A percentile compares a stretch with the other conserved stretches of the same genome.
Evolutionary conservation across 2,113 vertebrate species (phyloP).

Genomic region (Podarcis cretensis): DNA sequence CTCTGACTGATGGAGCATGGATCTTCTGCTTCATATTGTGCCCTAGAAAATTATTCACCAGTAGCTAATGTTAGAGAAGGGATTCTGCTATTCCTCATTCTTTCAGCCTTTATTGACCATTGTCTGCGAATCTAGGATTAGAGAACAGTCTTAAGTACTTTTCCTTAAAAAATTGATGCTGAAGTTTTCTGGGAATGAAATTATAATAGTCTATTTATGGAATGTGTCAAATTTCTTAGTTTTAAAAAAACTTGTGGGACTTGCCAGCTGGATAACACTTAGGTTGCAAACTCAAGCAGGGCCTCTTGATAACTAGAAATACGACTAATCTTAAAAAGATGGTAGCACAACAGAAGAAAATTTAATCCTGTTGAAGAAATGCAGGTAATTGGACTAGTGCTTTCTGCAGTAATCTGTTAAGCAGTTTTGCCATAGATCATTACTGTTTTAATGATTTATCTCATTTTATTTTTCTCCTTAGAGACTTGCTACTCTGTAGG

Average conservation of each 20-base stretch:
- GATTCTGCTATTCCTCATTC: neutral
- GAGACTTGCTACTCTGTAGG: neutral
- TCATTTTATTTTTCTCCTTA: neutral
- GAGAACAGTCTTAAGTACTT: neutral
- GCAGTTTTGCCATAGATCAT: neutral
- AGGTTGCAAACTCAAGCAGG: neutral
- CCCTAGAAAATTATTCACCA: neutral
- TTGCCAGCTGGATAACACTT: neutral
- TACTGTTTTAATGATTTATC: neutral
- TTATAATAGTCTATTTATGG: neutral
- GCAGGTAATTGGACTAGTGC: neutral
- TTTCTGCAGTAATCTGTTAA: neutral
- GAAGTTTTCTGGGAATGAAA: neutral
- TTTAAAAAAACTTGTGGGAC: neutral
- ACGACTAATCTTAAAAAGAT: neutral
- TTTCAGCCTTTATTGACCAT: neutral
- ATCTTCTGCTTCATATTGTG: neutral
- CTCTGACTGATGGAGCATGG: neutral
- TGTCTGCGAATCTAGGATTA: neutral
- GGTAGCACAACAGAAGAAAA: neutral
- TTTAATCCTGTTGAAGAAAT: constrained; percentile 6
- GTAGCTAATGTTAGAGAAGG: neutral
- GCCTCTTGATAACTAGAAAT: neutral
- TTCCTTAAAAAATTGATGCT: neutral
- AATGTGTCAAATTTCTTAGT: neutral